Evolutionary conservation across 1,140 invertebrate genomes (phyloP).

Genomic region (Zophobas atratus): DNA sequence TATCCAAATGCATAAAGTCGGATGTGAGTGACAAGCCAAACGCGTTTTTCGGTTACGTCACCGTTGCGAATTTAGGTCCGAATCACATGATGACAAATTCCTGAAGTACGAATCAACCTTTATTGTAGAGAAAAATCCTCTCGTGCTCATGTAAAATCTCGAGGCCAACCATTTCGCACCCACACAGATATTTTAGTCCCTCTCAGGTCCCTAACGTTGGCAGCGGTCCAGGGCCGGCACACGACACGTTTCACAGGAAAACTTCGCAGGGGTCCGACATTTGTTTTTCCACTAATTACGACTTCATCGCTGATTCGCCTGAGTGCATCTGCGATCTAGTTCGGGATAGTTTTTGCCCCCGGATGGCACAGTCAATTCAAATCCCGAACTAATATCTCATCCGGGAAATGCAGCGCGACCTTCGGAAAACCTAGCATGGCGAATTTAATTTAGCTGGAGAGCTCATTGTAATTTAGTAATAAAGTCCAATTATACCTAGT

Average conservation of each 20-base stretch:
- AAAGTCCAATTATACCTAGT: constrained; percentile 30
- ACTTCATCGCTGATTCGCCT: constrained; percentile 44
- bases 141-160: constrained; percentile 46
- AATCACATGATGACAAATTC: constrained; percentile 39
- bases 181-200: constrained; percentile 56
- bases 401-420: constrained; percentile 14
- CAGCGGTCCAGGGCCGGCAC: constrained; percentile 51
- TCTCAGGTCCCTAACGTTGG: constrained; percentile 44
- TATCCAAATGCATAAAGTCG: constrained; percentile 17
- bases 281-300: constrained; percentile 48
- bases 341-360: constrained; percentile 5
- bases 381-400: constrained; percentile 28
- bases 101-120: constrained; percentile 27
- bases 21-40: neutral
- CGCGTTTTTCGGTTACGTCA: constrained; percentile 29
- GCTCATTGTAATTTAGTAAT: constrained; percentile 44
- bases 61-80: neutral
- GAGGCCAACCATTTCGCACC: constrained; percentile 48
- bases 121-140: constrained; percentile 15
- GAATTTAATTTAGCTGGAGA: constrained; percentile 20
- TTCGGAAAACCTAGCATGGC: constrained; percentile 3
- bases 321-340: constrained; percentile 23
- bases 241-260: constrained; percentile 47
- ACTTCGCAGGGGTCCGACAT: constrained; percentile 45
- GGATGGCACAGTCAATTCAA: neutral